Percentiles rank a stretch among this genome's conserved stretches.
Conservation (phyloP, 2,797 vertebrate species). For the Danionella dracula region DNA sequence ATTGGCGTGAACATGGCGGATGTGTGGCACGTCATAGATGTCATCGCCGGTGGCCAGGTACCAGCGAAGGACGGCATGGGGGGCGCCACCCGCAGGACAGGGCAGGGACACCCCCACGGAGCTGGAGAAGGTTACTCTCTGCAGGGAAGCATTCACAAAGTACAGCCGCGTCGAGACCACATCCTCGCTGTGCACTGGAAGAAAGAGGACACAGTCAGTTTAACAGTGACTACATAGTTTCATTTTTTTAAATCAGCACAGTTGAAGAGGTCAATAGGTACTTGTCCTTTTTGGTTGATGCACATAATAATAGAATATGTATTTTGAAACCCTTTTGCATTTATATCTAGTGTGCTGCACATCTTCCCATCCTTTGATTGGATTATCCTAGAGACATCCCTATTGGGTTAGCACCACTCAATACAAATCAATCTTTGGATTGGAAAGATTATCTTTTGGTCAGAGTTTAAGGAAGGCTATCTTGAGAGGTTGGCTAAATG, state of each 20-base stretch:
- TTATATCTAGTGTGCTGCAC: background rate
- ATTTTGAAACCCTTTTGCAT: background rate
- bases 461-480: too few relatives aligned
- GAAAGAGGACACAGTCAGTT: slow-evolving; percentile 25
- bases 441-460: slow-evolving; percentile 7
- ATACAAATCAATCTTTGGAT: slow-evolving; percentile 13
- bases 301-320: background rate
- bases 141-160: slow-evolving; percentile 98
- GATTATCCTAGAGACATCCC: slow-evolving; percentile 1
- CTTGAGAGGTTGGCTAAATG: too few relatives aligned
- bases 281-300: background rate
- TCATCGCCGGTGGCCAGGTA: slow-evolving; percentile 98
- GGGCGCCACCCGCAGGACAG: slow-evolving; percentile 95
- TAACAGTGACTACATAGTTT: background rate
- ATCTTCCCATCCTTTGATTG: background rate
- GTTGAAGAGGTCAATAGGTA: background rate
- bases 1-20: slow-evolving; percentile 96
- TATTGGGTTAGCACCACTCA: slow-evolving; percentile 20
- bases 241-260: background rate
- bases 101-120: slow-evolving; percentile 99
- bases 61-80: slow-evolving; percentile 94
- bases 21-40: slow-evolving; percentile 98
- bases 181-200: slow-evolving; percentile 88
- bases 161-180: slow-evolving; percentile 94
- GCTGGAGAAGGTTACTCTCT: slow-evolving; percentile 99